These are phyloP conservation scores for Achatina immaculata DNA, from an alignment of 1,140 invertebrate species.

Conservation along the genomic window DNA sequence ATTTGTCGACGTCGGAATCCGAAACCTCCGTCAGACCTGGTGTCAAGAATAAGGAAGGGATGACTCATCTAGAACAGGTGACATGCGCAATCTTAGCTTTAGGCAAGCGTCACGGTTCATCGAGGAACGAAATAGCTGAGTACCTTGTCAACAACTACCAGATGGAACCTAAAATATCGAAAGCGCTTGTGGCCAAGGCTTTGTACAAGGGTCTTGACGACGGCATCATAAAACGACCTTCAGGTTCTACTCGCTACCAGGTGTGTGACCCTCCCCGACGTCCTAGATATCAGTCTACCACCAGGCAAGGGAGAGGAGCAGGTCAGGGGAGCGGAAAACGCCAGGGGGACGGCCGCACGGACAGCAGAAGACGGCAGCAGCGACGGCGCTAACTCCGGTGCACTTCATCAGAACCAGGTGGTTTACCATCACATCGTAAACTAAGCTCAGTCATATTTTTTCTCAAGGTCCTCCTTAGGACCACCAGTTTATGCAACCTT, in stretches of 20 bases:
- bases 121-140: conserved; percentile 20
- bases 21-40: not conserved
- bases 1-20: not conserved
- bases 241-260: not conserved
- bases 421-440: too few relatives aligned
- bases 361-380: not conserved
- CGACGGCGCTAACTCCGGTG: not conserved
- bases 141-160: conserved; percentile 8
- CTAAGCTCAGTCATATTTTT: not conserved
- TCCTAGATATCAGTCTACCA: not conserved
- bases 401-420: not conserved
- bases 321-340: not conserved
- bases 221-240: not conserved
- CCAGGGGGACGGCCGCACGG: not conserved
- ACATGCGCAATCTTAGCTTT: conserved; percentile 20
- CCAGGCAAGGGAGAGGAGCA: not conserved
- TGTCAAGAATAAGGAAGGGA: not conserved
- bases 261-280: not conserved
- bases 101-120: not conserved
- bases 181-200: conserved; percentile 23
- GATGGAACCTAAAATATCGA: not conserved
- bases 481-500: not conserved
- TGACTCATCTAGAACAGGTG: conserved; percentile 17
- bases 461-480: conserved; percentile 25
- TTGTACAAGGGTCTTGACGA: conserved; percentile 20